Base-by-base conservation (phyloP, 1,140 invertebrate species). In the Drosophila leontia region DNA sequence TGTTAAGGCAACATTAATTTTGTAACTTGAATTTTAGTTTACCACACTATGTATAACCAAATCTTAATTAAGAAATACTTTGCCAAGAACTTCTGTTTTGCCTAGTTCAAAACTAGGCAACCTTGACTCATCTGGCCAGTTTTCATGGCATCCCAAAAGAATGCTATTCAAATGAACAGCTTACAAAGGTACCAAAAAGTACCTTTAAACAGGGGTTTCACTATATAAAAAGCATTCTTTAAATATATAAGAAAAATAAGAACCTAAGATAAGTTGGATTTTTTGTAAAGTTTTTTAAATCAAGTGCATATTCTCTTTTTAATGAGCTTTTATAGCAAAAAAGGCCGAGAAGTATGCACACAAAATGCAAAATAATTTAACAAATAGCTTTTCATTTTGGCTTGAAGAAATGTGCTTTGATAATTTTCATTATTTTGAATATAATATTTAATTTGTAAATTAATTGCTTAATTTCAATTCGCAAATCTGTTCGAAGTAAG, bases 121-220 rank as follows among this genome's bases (percentile, higher is more conserved):
- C 51, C 51, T 55, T 55, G 51, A 55, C 8, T 4, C 7, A 9
- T 23, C 3, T 15, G 12, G 34, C 12, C 7, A 15, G 17, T 1
- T 19, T 63, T 8, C 7, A 19, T 2, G 9, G 3, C 35, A 63
- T 37, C 55, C 61, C 35, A 60, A 63, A 63, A 63, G 35, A 42
- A n/a, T 63, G 61, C 53, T 32, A 41, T 2, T 12, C 0, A 4
- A 55, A 8, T 32, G 0, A 1, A 6, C 11, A n/a, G 7, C 2
- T 23, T 9, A 11, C 7, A 34, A 23, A 12, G 11, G 9, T 34
- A 17, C 1, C 12, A 17, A 45, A 3, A 51, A 7, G 9, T 3
- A 17, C 4, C 17, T 8, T 4, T 7, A 7, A 19, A 3, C 19
- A 13, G 12, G 3, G 7, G 7, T 7, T 1, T 0, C 3, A 12